A percentile compares a stretch with the other conserved stretches of the same genome.
These are phyloP conservation scores for Thamnaconus septentrionalis DNA, from an alignment of 2,113 vertebrate genomes.

Conservation along the genomic window DNA sequence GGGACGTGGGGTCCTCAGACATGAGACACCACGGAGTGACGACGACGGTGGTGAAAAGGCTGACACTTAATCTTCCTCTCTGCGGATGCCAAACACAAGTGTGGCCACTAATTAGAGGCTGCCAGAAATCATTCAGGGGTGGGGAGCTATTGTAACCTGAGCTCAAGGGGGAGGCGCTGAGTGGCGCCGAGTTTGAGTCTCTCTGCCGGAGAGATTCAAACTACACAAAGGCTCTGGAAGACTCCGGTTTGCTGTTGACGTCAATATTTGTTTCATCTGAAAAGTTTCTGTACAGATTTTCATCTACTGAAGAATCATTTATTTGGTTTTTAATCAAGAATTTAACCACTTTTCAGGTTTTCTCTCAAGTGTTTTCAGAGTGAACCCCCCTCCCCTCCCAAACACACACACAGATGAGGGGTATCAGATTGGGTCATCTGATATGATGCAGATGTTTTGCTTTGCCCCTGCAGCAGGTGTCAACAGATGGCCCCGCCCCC, in stretches of 20 bases:
- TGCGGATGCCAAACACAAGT: slow-evolving; percentile 60
- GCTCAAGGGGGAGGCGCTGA: slow-evolving; percentile 26
- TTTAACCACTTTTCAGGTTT: no score
- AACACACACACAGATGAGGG: not conserved
- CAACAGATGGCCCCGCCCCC: slow-evolving; percentile 37
- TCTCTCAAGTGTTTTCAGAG: no score
- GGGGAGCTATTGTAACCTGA: slow-evolving; percentile 48
- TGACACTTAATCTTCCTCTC: slow-evolving; percentile 56
- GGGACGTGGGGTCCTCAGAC: slow-evolving; percentile 34
- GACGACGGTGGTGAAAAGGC: slow-evolving; percentile 40
- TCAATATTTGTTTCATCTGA: no score
- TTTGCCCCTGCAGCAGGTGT: slow-evolving; percentile 54
- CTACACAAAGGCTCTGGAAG: slow-evolving; percentile 18
- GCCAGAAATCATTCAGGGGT: slow-evolving; percentile 35
- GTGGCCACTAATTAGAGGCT: slow-evolving; percentile 66
- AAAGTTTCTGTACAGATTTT: no score
- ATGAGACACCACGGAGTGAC: slow-evolving; percentile 30
- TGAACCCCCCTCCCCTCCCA: no score
- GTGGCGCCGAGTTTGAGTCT: slow-evolving; percentile 32
- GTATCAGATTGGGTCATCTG: slow-evolving; percentile 36
- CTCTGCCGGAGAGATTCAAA: slow-evolving; percentile 16
- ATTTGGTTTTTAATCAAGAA: no score
- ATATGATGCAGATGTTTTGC: slow-evolving; percentile 60
- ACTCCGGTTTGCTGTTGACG: no score
- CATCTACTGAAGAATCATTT: no score